phyloP scores from a whole-genome alignment of 2,797 vertebrate species.

The Coranthus polyacanthus region DNA sequence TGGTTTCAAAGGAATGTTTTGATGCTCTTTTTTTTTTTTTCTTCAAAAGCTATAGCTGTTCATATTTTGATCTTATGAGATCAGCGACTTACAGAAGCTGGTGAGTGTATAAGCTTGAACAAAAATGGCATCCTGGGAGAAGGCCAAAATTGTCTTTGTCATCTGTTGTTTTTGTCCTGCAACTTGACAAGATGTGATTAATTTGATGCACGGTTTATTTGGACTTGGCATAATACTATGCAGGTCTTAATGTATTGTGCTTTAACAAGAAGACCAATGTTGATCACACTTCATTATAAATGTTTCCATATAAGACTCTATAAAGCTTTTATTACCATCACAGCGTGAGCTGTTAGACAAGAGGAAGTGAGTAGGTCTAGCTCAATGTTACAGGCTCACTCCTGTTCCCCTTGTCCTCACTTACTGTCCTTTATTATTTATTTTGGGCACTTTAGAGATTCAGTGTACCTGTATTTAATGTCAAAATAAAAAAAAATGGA shows the following conservation, averaged over 20 bases:
- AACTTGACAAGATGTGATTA: conserved; percentile 43
- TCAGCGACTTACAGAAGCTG: too few species aligned
- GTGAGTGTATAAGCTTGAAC: background rate
- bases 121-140: background rate
- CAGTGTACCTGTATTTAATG: too few species aligned
- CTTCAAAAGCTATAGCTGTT: too few species aligned
- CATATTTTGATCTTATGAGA: too few species aligned
- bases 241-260: conserved; percentile 56
- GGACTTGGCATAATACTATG: conserved; percentile 50
- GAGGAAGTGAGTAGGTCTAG: conserved; percentile 28
- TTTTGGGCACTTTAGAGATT: too few species aligned
- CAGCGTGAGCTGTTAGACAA: conserved; percentile 29
- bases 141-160: background rate
- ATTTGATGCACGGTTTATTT: conserved; percentile 66
- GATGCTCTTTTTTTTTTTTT: too few species aligned
- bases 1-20: background rate
- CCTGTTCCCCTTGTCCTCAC: background rate
- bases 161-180: conserved; percentile 31
- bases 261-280: conserved; percentile 61
- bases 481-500: too few species aligned
- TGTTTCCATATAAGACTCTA: conserved; percentile 66
- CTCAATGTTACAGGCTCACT: conserved; percentile 11
- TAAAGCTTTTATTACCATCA: conserved; percentile 67
- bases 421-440: background rate
- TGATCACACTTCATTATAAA: conserved; percentile 62